phyloP scores from a whole-genome alignment of 2,113 vertebrate genomes.

The Chascanopsetta lugubris region DNA sequence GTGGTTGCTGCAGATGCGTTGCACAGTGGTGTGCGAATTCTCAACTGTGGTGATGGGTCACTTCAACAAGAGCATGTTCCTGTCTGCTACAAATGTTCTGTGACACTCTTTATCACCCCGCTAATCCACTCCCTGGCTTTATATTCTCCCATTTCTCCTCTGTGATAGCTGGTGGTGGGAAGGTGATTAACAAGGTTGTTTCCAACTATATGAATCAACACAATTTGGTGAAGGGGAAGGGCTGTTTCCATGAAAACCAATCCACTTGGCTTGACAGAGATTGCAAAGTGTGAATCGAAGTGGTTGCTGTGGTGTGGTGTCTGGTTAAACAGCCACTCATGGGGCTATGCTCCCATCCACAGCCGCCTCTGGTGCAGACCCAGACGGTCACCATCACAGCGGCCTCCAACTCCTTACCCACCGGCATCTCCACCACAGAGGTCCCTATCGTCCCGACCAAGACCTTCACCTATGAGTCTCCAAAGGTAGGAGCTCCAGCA shows the following conservation, averaged over 20 bases:
- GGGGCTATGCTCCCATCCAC: constrained; percentile 75
- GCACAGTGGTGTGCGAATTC: constrained; percentile 30
- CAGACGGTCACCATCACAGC: constrained; percentile 94
- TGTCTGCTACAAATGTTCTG: too few species aligned
- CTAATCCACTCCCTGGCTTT: constrained; percentile 10
- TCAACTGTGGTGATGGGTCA: constrained; percentile 54
- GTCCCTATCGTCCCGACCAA: constrained; percentile 93
- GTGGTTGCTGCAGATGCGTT: constrained; percentile 52
- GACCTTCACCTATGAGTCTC: constrained; percentile 92
- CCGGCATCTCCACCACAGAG: constrained; percentile 91
- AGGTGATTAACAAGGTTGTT: constrained; percentile 16
- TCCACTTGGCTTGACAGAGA: background rate
- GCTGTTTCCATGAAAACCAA: constrained; percentile 9
- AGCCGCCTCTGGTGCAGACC: constrained; percentile 96
- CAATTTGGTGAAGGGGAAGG: constrained; percentile 24
- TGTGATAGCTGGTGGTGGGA: constrained; percentile 42
- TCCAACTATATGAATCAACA: constrained; percentile 6
- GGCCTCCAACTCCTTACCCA: constrained; percentile 81
- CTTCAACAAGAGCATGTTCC: constrained; percentile 9
- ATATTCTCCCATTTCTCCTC: constrained; percentile 7
- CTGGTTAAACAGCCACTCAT: constrained; percentile 64
- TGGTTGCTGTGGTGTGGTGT: constrained; percentile 51
- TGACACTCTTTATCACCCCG: constrained; percentile 35
- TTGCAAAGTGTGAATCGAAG: constrained; percentile 52
- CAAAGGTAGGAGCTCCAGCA: constrained; percentile 84